A percentile compares a stretch with the other conserved stretches of the same genome.
Conservation (phyloP, 1,140 invertebrate genomes). For the Eufriesea mexicana region DNA sequence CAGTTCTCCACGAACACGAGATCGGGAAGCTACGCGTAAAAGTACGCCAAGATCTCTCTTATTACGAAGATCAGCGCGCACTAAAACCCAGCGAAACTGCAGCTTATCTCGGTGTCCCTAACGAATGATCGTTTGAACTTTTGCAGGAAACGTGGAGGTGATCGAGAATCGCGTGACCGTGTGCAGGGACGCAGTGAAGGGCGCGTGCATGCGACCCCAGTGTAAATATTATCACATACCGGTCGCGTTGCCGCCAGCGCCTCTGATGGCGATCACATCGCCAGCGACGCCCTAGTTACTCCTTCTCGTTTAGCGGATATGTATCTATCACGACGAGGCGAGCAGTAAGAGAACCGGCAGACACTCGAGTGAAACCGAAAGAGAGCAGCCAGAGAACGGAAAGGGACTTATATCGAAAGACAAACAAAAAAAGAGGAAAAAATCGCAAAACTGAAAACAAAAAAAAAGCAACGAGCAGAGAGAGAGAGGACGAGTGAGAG, state of each 20-base stretch:
- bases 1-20: too few relatives aligned
- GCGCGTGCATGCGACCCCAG: constrained; percentile 92
- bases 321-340: constrained; percentile 51
- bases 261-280: constrained; percentile 84
- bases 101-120: constrained; percentile 1
- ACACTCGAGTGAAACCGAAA: background rate
- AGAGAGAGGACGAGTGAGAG: background rate
- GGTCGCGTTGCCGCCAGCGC: constrained; percentile 90
- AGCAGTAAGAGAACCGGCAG: background rate
- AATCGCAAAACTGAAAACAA: background rate
- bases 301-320: constrained; percentile 62
- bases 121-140: constrained; percentile 38
- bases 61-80: too few relatives aligned
- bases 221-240: constrained; percentile 98
- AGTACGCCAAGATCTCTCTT: too few relatives aligned
- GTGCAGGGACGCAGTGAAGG: constrained; percentile 95
- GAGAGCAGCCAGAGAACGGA: background rate
- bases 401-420: background rate
- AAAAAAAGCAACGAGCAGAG: background rate
- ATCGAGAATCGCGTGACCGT: constrained; percentile 96
- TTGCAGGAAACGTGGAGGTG: constrained; percentile 95
- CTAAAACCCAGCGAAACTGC: too few relatives aligned
- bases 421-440: background rate
- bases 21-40: too few relatives aligned
- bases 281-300: constrained; percentile 79